Evolutionary conservation across 2,888 invertebrate genomes (phyloP).

Genomic region (Byasa hedistus): DNA sequence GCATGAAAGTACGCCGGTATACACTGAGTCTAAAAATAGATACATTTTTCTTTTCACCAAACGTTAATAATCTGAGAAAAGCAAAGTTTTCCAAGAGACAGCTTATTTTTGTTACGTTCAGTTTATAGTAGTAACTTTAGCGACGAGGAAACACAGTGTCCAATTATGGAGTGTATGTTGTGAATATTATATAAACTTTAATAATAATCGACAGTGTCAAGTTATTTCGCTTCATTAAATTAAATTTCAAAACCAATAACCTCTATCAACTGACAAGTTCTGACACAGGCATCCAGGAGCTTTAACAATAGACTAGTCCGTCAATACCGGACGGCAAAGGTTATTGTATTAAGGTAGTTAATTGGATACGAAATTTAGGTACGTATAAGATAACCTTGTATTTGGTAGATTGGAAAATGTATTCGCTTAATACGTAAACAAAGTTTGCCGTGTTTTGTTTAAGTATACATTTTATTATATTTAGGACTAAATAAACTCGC

Average conservation of each 20-base stretch:
- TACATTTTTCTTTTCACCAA: too few relatives aligned
- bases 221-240: conserved; percentile 17
- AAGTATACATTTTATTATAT: not conserved
- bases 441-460: not conserved
- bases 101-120: not conserved
- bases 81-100: not conserved
- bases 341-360: conserved; percentile 27
- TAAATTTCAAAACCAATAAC: conserved; percentile 18
- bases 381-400: conserved; percentile 12
- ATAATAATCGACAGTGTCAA: conserved; percentile 7
- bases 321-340: conserved; percentile 24
- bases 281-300: conserved; percentile 9
- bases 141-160: not conserved
- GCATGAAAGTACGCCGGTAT: too few relatives aligned
- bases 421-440: not conserved
- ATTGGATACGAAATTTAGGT: conserved; percentile 24
- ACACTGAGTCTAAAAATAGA: too few relatives aligned
- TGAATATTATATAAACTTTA: not conserved
- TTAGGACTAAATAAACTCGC: too few relatives aligned
- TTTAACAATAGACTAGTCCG: conserved; percentile 19
- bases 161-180: not conserved
- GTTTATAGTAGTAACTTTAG: not conserved
- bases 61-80: too few relatives aligned
- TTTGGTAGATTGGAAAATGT: conserved; percentile 7
- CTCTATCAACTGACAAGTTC: conserved; percentile 23